These are phyloP conservation scores for Eonycteris spelaea DNA, from an alignment of 2,113 vertebrate genomes.

Conservation along the genomic window DNA sequence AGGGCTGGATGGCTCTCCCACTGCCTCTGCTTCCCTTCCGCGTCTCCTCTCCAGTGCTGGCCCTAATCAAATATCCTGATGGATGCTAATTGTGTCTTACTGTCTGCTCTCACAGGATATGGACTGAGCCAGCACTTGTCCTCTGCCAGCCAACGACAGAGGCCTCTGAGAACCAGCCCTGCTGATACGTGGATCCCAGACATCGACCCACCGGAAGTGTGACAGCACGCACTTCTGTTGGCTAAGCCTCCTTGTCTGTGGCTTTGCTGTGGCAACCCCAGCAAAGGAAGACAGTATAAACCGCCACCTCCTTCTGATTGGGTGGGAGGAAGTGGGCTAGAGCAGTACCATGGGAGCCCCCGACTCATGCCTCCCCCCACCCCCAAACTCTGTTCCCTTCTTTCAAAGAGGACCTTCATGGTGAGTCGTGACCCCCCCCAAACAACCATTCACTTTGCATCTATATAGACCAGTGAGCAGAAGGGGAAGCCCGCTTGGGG, in stretches of 20 bases:
- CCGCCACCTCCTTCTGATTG: fast-evolving
- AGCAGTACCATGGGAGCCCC: not conserved
- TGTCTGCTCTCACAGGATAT: not conserved
- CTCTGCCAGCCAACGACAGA: not conserved
- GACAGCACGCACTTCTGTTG: not conserved
- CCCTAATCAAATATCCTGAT: not conserved
- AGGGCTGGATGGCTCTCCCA: not conserved
- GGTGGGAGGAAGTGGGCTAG: not conserved
- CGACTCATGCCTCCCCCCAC: fast-evolving
- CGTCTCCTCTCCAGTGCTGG: not conserved
- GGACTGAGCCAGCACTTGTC: not conserved
- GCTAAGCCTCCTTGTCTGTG: not conserved
- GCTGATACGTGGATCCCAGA: no score
- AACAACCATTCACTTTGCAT: not conserved
- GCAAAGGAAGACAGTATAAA: not conserved
- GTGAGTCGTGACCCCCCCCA: not conserved
- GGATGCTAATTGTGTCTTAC: not conserved
- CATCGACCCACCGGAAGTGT: not conserved
- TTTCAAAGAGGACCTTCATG: not conserved
- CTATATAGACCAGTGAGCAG: not conserved
- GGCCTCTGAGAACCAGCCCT: not conserved
- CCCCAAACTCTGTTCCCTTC: not conserved
- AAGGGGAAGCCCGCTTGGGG: no score
- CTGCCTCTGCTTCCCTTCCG: not conserved
- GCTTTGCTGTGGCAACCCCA: not conserved